Conservation (phyloP, 1,140 invertebrate genomes). For the Bombus difficillimus region DNA sequence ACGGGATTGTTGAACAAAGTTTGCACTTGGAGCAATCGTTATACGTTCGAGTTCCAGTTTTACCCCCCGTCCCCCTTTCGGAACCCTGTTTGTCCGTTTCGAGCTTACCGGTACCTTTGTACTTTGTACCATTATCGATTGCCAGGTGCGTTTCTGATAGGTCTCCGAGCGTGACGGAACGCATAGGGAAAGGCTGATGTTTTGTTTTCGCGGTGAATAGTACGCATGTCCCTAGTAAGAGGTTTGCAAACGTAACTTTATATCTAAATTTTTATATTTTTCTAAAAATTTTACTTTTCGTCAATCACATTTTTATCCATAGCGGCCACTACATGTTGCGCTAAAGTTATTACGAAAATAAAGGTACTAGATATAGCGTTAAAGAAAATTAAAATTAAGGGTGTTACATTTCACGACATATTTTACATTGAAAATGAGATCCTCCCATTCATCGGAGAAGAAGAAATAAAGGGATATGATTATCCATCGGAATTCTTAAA, state of each 20-base stretch:
- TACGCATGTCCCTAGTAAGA: background rate
- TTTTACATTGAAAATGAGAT: no score
- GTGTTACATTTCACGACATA: background rate
- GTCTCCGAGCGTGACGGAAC: conserved; percentile 64
- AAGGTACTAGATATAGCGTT: background rate
- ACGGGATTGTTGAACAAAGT: background rate
- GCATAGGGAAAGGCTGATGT: conserved; percentile 45
- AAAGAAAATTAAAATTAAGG: background rate
- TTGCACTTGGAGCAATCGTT: conserved; percentile 3
- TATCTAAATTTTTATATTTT: no score
- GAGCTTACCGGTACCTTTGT: conserved; percentile 49
- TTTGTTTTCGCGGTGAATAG: conserved; percentile 57
- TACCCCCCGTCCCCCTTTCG: conserved; percentile 32
- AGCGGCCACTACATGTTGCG: background rate
- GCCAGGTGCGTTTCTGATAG: conserved; percentile 74
- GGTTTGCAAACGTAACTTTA: background rate
- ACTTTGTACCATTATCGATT: conserved; percentile 72
- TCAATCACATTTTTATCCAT: no score
- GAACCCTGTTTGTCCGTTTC: conserved; percentile 53
- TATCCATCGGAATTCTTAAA: conserved; percentile 23
- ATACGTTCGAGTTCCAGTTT: conserved; percentile 1
- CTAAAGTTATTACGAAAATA: background rate
- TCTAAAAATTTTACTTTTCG: no score
- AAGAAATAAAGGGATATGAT: conserved; percentile 29
- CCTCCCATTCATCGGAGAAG: background rate